Evolutionary conservation across 2,888 invertebrate species (phyloP).

Genomic region (Drosophila anomalata): DNA sequence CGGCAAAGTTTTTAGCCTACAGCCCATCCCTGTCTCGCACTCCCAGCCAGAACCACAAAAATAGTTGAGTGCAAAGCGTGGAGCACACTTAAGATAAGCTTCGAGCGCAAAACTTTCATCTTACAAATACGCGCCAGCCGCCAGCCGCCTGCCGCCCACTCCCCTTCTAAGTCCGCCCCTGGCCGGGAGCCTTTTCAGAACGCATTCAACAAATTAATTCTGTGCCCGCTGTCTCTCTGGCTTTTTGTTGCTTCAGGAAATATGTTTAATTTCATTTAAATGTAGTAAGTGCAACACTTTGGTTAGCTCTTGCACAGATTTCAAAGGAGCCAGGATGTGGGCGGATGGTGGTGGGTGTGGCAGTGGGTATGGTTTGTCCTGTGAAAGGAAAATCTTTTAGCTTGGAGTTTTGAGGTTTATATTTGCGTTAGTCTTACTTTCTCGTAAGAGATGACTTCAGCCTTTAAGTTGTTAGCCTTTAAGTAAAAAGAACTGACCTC

Average conservation of each 20-base stretch:
- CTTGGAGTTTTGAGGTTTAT: constrained; percentile 23
- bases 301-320: constrained; percentile 61
- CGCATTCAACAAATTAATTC: constrained; percentile 76
- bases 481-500: neutral
- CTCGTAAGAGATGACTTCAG: too few species aligned
- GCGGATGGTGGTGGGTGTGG: neutral
- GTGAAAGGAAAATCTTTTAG: constrained; percentile 26
- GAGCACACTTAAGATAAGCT: constrained; percentile 76
- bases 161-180: neutral
- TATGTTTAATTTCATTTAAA: constrained; percentile 77
- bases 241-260: constrained; percentile 72
- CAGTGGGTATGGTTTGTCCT: constrained; percentile 35
- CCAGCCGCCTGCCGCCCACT: neutral
- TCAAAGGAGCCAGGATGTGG: constrained; percentile 4
- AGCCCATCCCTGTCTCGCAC: constrained; percentile 11
- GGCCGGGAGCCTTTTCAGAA: constrained; percentile 28
- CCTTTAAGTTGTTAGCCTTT: too few species aligned
- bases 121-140: constrained; percentile 62
- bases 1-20: constrained; percentile 67
- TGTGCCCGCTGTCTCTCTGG: constrained; percentile 44
- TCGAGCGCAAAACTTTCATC: constrained; percentile 74
- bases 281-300: constrained; percentile 76
- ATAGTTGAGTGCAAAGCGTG: constrained; percentile 76
- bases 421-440: constrained; percentile 17
- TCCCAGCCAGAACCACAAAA: constrained; percentile 41